Percentiles rank a stretch among this genome's conserved stretches.
phyloP scores from a whole-genome alignment of 2,113 vertebrate genomes.

The Oriolus oriolus region DNA sequence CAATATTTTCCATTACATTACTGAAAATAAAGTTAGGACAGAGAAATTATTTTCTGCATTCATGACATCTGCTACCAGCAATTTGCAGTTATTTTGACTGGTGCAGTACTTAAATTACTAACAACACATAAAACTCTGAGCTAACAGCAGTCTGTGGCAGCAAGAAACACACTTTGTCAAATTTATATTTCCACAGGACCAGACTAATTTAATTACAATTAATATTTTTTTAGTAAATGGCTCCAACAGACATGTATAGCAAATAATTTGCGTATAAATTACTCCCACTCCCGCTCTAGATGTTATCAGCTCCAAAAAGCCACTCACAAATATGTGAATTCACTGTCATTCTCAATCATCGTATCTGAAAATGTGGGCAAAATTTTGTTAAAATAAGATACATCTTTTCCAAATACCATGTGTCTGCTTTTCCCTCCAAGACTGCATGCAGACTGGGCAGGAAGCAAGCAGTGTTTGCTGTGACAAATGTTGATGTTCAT shows the following conservation, averaged over 20 bases:
- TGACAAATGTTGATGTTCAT: background rate
- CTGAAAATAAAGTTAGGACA: background rate
- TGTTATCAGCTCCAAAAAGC: slow-evolving; percentile 14
- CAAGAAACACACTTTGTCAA: slow-evolving; percentile 18
- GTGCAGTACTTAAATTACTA: slow-evolving; percentile 45
- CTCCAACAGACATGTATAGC: background rate
- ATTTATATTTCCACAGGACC: slow-evolving; percentile 44
- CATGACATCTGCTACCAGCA: slow-evolving; percentile 13
- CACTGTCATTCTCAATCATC: background rate
- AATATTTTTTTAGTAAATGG: slow-evolving; percentile 28
- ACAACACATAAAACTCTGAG: slow-evolving; percentile 33
- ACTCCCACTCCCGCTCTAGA: slow-evolving; percentile 11
- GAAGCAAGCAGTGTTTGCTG: background rate
- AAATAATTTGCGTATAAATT: slow-evolving; percentile 36
- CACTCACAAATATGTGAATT: background rate
- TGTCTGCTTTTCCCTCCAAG: background rate
- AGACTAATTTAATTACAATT: slow-evolving; percentile 46
- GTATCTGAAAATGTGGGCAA: background rate
- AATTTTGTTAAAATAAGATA: background rate
- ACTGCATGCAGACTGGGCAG: background rate
- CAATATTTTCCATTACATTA: background rate
- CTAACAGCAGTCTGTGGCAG: slow-evolving; percentile 5
- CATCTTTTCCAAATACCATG: background rate
- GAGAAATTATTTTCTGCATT: background rate
- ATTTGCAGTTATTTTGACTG: slow-evolving; percentile 48